These are phyloP conservation scores for Drepana arcuata DNA, from an alignment of 1,140 invertebrate genomes.

Conservation along the genomic window DNA sequence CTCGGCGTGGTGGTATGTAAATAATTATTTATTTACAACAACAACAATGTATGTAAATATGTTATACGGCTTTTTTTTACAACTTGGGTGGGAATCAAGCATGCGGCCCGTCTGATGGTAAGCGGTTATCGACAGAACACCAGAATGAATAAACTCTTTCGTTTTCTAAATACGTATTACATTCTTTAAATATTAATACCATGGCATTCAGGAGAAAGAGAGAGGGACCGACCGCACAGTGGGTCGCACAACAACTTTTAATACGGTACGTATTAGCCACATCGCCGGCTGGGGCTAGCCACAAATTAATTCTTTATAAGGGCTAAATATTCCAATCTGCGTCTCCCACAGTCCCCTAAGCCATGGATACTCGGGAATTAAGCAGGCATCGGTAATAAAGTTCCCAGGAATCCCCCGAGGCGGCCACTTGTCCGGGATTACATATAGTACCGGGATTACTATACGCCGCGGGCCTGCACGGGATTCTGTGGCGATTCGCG, in stretches of 20 bases:
- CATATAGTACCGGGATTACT: constrained; percentile 11
- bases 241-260: constrained; percentile 13
- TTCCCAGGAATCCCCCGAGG: constrained; percentile 49
- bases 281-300: constrained; percentile 13
- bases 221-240: no score
- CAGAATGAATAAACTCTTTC: no score
- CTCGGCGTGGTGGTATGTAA: no score
- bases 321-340: constrained; percentile 38
- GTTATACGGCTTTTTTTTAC: no score
- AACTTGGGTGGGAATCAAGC: no score
- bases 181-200: no score
- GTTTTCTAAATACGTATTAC: no score
- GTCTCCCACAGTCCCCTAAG: constrained; percentile 27
- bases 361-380: constrained; percentile 26
- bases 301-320: constrained; percentile 54
- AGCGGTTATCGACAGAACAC: no score
- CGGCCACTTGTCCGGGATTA: constrained; percentile 52
- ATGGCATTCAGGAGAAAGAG: no score
- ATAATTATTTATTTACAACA: no score
- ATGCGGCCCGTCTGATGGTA: no score
- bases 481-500: constrained; percentile 9
- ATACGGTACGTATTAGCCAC: constrained; percentile 22
- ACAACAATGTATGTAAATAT: no score
- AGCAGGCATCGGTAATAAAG: constrained; percentile 29
- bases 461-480: constrained; percentile 3